Conservation (phyloP, 2,797 vertebrate genomes). For the Diglossa cyanea region DNA sequence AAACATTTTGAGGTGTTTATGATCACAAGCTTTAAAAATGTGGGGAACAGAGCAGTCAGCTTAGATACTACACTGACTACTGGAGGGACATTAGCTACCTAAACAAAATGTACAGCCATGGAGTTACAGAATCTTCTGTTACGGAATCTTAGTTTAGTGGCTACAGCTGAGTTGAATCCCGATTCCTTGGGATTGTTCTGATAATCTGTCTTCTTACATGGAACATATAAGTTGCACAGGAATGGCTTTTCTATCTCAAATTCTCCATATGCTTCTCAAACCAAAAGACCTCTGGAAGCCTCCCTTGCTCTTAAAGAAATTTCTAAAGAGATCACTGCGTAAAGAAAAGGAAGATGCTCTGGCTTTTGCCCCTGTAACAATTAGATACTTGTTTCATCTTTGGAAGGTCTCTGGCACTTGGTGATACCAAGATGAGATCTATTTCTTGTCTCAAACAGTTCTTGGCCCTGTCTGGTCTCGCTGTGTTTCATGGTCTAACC, state of each 20-base stretch:
- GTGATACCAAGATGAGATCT: background rate
- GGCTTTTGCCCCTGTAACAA: background rate
- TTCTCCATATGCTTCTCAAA: background rate
- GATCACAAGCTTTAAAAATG: background rate
- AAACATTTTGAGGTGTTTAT: background rate
- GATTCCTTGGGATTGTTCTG: background rate
- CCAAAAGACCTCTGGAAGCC: background rate
- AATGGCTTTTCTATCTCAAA: background rate
- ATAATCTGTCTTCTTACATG: background rate
- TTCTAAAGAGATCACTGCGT: background rate
- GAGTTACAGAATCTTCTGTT: background rate
- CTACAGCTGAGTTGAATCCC: background rate
- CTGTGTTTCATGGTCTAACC: background rate
- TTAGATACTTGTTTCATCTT: background rate
- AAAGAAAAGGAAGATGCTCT: background rate
- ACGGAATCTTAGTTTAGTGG: background rate
- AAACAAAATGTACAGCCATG: background rate
- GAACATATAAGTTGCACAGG: accelerated
- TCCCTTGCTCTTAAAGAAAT: background rate
- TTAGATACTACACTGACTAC: background rate
- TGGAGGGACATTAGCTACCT: background rate
- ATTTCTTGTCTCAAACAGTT: background rate
- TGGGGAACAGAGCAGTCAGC: background rate
- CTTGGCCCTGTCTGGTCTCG: background rate
- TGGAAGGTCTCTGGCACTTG: background rate